Base-by-base conservation (phyloP, 2,888 invertebrate genomes). In the Eristalis tenax region DNA sequence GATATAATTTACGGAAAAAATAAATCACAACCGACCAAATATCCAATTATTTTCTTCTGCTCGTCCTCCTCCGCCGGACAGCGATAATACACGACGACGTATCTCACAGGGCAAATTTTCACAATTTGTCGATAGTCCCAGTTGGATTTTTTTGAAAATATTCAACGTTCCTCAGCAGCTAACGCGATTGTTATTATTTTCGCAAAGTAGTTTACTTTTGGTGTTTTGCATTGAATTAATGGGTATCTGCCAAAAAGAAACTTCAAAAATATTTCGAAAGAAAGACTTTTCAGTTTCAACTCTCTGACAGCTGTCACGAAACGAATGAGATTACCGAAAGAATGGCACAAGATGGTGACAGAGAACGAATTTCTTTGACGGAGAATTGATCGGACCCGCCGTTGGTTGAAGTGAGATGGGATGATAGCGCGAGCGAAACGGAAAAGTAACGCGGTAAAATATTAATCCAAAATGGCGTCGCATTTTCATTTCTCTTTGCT, bases 281-380 rank as follows among this genome's bases (percentile, higher is more conserved):
- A 80, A 68, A 79, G 70, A 81, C 83, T 77, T 88, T 78, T 82
- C 66, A 71, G 69, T 73, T 32, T 32, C 66, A 82, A 75, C 75
- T 83, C 77, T 88, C 61, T 88, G 89, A 89, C 89, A 89, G 89
- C 89, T 89, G 89, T 89, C 88, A 89, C 65, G 64, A 70, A 80
- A 77, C 82, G 86, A 88, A 88, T 89, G 87, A 83, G 66, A 84
- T 26, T 65, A 50, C 74, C 65, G 76, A 57, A 73, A 64, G 64
- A 26, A 69, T 83, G 66, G 57, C 40, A 32, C 32, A 63, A 50
- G 38, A 61, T 81, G 66, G 50, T 61, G 65, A 68, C 64, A 73
- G 50, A 56, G 50, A 50, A 50, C 18, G 59, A 28, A 59, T 59
- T 22, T 61, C 66, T 57, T 70, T 74, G 71, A 81, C 73, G 74